These are phyloP conservation scores for Steatocranus sp. DNA, from an alignment of 2,797 vertebrate species.

Conservation along the genomic window DNA sequence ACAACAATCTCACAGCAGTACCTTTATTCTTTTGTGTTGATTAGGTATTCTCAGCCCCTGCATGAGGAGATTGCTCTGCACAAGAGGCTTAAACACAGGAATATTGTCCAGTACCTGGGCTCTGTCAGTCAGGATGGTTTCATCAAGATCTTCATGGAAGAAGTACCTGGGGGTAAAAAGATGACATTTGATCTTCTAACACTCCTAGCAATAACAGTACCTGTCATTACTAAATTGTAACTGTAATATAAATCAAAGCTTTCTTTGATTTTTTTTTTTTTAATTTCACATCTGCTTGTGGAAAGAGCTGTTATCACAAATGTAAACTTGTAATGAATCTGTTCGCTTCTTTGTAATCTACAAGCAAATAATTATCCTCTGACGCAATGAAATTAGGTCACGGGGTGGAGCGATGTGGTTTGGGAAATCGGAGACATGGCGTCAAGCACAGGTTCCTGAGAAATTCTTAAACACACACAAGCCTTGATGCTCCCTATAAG, in stretches of 20 bases:
- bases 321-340: not conserved
- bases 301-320: not conserved
- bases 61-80: slow-evolving; percentile 92
- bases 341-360: not conserved
- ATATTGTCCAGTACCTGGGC: slow-evolving; percentile 91
- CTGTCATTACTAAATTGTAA: rapidly evolving
- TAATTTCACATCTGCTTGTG: not conserved
- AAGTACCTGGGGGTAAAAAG: slow-evolving; percentile 88
- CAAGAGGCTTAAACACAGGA: slow-evolving; percentile 88
- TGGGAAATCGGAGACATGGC: not conserved
- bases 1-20: not conserved
- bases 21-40: not conserved
- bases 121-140: slow-evolving; percentile 87
- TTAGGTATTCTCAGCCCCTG: slow-evolving; percentile 87
- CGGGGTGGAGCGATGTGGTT: not conserved
- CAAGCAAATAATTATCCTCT: not conserved
- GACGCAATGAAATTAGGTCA: not conserved
- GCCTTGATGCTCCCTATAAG: not conserved
- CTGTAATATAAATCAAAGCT: not conserved
- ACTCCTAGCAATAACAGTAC: not conserved
- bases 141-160: slow-evolving; percentile 97
- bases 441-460: not conserved
- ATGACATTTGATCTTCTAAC: not conserved
- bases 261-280: not conserved
- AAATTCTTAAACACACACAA: not conserved